These are phyloP conservation scores for Sebastiscus albofasciatus DNA, from an alignment of 2,797 vertebrate genomes.

Conservation along the genomic window DNA sequence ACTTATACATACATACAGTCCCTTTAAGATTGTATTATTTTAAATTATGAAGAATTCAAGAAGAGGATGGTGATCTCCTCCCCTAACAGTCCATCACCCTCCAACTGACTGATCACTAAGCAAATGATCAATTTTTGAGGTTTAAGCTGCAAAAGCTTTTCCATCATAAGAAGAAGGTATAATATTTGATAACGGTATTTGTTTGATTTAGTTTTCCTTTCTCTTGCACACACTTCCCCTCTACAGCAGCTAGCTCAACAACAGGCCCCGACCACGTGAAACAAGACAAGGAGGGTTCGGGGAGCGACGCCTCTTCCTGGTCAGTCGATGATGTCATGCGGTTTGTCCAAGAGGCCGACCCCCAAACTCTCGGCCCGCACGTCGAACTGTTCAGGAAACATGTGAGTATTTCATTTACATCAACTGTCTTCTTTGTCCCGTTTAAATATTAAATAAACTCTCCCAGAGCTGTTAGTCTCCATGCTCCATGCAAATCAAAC, in stretches of 20 bases:
- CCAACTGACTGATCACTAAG: neutral
- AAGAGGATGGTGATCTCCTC: neutral
- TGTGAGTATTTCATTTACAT: constrained; percentile 77
- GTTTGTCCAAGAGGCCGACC: constrained; percentile 94
- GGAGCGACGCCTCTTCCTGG: constrained; percentile 86
- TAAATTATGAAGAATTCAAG: neutral
- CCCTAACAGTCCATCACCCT: neutral
- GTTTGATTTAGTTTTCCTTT: neutral
- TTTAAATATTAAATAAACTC: neutral
- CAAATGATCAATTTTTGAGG: neutral
- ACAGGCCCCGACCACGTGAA: constrained; percentile 89
- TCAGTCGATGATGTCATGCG: constrained; percentile 94
- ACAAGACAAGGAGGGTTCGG: constrained; percentile 84
- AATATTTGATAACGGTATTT: neutral
- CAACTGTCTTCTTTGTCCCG: neutral
- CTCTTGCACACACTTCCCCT: neutral
- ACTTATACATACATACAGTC: too few relatives aligned
- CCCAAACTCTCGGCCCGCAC: constrained; percentile 90
- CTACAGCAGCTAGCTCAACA: constrained; percentile 90
- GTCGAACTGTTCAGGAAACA: constrained; percentile 95
- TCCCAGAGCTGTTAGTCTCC: neutral
- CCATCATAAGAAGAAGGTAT: neutral
- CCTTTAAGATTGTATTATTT: neutral
- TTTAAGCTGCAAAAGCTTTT: neutral
- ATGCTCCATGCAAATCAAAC: neutral